Evolutionary conservation across 2,888 invertebrate species (phyloP), one percentile per base, ranked within the genome.

Genomic region (Slavum lentiscoides): DNA sequence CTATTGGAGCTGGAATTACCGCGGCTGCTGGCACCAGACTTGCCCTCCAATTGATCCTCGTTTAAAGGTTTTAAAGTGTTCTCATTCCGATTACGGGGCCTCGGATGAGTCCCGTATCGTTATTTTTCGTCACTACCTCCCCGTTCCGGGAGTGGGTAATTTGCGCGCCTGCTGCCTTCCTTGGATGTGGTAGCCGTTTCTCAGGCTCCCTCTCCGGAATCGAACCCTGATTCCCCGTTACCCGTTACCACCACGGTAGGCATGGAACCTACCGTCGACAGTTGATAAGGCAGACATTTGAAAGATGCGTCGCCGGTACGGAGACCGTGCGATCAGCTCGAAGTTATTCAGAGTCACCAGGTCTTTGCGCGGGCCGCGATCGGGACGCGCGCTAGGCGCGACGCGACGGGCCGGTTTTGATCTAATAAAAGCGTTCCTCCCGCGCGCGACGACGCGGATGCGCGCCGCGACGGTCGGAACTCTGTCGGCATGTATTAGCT

Each of bases 161-260:
- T 90, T 90, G 88, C 90, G 90, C 89, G 90, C 89, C 90, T 90
- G 90, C 90, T 91, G 90, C 90, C 90, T 90, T 90, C 90, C 90
- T 91, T 90, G 88, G 90, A 90, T 89, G 89, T 90, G 90, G 89
- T 30, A 30, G 30, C 30, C 30, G 30, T 30, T 30, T 30, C 30
- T 30, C 30, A 30, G 30, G 30, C 30, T 90, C 89, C 89, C 90
- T 90, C 90, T 90, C 90, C 90, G 89, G 90, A 91, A 90, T 90
- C 90, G 89, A 91, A 91, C 90, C 91, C 91, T 91, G 88, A 91
- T 91, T 91, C 90, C 89, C 91, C 90, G 90, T 91, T 90, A 91
- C 90, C 89, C 90, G 90, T 91, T 88, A 89, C 88, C 87, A 89
- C 90, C 90, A 90, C 89, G 90, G 90, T 90, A 90, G 89, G 88